Conservation (phyloP, 2,113 vertebrate species). For the Onychostruthus taczanowskii region DNA sequence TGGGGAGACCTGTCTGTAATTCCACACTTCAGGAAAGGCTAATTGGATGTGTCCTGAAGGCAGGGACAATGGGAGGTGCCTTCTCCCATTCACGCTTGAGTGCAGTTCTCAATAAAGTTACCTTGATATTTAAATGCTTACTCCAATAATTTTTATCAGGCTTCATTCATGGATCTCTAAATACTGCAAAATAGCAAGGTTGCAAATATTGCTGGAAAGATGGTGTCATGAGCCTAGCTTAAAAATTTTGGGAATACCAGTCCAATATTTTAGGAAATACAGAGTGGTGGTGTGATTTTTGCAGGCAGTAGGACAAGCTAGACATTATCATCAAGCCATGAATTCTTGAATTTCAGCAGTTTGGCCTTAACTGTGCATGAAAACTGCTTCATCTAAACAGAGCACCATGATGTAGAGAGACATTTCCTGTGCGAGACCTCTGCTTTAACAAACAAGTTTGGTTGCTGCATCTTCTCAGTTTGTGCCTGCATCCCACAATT, state of each 20-base stretch:
- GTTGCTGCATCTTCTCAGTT: not conserved
- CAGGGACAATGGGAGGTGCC: not conserved
- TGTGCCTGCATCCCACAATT: rapidly evolving
- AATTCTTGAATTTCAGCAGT: not conserved
- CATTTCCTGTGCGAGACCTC: not conserved
- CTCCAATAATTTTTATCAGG: not conserved
- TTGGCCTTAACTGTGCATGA: not conserved
- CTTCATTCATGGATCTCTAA: not conserved
- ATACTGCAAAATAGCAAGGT: not conserved
- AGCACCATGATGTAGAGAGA: not conserved
- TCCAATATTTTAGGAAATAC: not conserved
- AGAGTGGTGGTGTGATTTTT: not conserved
- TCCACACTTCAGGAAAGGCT: not conserved
- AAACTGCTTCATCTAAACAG: not conserved
- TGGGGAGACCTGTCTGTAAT: not conserved
- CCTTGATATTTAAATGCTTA: not conserved
- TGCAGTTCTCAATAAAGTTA: not conserved
- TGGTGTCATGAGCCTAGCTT: rapidly evolving
- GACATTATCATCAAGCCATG: not conserved
- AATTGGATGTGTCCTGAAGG: not conserved
- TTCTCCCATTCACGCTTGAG: not conserved
- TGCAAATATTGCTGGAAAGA: not conserved
- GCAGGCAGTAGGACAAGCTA: not conserved
- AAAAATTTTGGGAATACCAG: not conserved
- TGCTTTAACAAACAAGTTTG: not conserved